phyloP scores from a whole-genome alignment of 2,113 vertebrate genomes.

The Gadus chalcogrammus region DNA sequence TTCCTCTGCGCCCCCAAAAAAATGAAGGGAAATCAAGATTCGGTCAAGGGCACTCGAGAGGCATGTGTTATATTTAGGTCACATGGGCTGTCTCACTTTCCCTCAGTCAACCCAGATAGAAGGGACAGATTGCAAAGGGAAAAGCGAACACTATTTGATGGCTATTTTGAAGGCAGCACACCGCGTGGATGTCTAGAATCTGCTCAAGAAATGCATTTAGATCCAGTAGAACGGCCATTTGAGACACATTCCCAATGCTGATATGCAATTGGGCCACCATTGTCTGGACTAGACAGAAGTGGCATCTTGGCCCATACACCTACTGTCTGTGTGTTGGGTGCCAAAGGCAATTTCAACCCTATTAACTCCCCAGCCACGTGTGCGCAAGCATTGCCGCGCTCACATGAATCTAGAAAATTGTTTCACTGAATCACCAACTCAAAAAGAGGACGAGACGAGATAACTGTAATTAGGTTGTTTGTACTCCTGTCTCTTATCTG shows the following conservation, averaged over 20 bases:
- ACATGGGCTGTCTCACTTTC: slow-evolving; percentile 48
- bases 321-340: neutral
- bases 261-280: slow-evolving; percentile 52
- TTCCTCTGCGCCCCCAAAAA: neutral
- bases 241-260: slow-evolving; percentile 51
- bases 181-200: slow-evolving; percentile 47
- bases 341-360: neutral
- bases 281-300: slow-evolving; percentile 30
- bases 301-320: neutral
- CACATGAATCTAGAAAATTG: too few species aligned
- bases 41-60: slow-evolving; percentile 58
- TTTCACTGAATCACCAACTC: too few species aligned
- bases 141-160: slow-evolving; percentile 22
- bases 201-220: slow-evolving; percentile 34
- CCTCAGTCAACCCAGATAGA: slow-evolving; percentile 59
- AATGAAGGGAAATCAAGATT: slow-evolving; percentile 24
- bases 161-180: slow-evolving; percentile 26
- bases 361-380: too few species aligned
- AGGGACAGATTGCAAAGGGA: slow-evolving; percentile 16
- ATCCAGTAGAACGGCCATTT: slow-evolving; percentile 47
- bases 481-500: too few species aligned
- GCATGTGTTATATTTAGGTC: slow-evolving; percentile 60
- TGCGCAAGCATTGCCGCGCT: too few species aligned
- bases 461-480: too few species aligned
- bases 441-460: too few species aligned